Base-by-base conservation (phyloP, 2,888 invertebrate genomes). In the Caenorhabditis auriculariae region DNA sequence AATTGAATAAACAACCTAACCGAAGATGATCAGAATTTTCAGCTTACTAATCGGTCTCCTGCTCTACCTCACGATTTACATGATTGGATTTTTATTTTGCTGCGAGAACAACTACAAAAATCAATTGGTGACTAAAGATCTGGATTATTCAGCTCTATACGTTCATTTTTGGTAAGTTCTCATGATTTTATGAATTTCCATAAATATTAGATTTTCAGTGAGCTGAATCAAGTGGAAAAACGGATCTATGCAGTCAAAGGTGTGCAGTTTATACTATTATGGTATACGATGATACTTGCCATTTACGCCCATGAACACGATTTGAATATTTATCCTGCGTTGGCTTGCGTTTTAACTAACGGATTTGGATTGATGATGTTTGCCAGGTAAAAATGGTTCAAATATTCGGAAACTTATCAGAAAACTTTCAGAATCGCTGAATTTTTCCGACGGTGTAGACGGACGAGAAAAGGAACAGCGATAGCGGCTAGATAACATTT, bases 311-410 rank as follows among this genome's bases (percentile, higher is more conserved):
- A 74, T 48, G 71, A 71, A 45, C 55, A 71, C 15, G 61, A 51
- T 29, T 50, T 75, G 44, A 72, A 74, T 54, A 71, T 75, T 19
- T 75, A 75, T 54, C 74, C 75, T 19, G 74, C 72, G 0, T 48
- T 75, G 3, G 61, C 60, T 24, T 66, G 68, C 46, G 69, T 75
- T 19, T 38, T 75, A 0, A 63, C 75, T 7, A 75, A 75, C 32
- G 74, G 75, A 7, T 75, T 75, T 46, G 74, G 75, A 21, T 43
- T 74, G 19, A 66, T 74, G 61, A 45, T 75, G 7, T 75, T 75
- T 52, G 66, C 67, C 19, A 58, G 73, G 68, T 64, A 12, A 17
- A 35, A n/a, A 12, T 6, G 21, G 2, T 37, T 37, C 32, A 9
- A n/a, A 1, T 2, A 29, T 21, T 29, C 45, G 29, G 15, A 47